These are phyloP conservation scores for Caracal caracal DNA, from an alignment of 2,113 vertebrate species.

Conservation along the genomic window DNA sequence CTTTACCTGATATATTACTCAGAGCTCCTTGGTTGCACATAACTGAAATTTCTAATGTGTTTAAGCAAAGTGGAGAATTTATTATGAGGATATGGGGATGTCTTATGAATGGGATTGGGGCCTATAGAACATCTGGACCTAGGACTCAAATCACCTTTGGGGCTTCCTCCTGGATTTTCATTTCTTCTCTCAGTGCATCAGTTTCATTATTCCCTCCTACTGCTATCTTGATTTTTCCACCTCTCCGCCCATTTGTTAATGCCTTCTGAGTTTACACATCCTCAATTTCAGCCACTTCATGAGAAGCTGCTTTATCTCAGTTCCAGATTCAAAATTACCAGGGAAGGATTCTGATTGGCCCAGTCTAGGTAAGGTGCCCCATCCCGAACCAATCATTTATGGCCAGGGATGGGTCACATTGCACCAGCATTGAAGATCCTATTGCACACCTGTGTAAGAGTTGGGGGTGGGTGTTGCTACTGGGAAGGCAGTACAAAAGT, in stretches of 20 bases:
- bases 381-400: background rate
- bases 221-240: background rate
- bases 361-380: background rate
- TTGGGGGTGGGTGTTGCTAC: background rate
- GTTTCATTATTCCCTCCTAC: background rate
- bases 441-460: background rate
- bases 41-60: conserved; percentile 3
- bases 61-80: conserved; percentile 31
- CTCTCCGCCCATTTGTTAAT: background rate
- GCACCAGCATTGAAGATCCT: background rate
- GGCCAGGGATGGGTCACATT: background rate
- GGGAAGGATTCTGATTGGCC: conserved; percentile 15
- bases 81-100: background rate
- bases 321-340: background rate
- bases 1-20: background rate
- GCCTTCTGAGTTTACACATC: background rate
- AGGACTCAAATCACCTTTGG: background rate
- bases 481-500: background rate
- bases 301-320: background rate
- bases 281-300: background rate
- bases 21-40: background rate
- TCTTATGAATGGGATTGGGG: background rate
- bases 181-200: background rate
- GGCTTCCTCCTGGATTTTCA: background rate
- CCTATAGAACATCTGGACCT: background rate